A percentile compares a stretch with the other conserved stretches of the same genome.
phyloP scores from a whole-genome alignment of 1,140 invertebrate genomes.

The Bombyx mandarina region DNA sequence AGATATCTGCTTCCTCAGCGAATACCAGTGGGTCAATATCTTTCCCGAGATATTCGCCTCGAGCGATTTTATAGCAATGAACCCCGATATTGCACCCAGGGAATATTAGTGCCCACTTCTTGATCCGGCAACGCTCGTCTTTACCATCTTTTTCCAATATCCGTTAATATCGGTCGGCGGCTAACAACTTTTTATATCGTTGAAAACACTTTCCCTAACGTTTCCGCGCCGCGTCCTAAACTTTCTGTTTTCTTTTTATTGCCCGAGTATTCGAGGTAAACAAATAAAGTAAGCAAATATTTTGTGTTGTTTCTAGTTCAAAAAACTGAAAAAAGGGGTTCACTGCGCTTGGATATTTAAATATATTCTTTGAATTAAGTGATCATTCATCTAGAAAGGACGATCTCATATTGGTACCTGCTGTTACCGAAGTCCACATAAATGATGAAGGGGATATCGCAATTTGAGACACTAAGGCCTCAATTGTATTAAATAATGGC shows the following conservation, averaged over 20 bases:
- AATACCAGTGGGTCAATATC: constrained; percentile 51
- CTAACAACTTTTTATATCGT: constrained; percentile 37
- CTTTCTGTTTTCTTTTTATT: neutral
- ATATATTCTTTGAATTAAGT: no score
- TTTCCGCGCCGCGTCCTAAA: constrained; percentile 11
- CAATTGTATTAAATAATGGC: no score
- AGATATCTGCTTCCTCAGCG: constrained; percentile 40
- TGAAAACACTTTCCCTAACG: constrained; percentile 28
- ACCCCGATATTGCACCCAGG: constrained; percentile 43
- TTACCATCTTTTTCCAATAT: constrained; percentile 55
- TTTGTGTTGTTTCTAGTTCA: no score
- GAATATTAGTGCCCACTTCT: constrained; percentile 48
- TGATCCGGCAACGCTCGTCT: constrained; percentile 41
- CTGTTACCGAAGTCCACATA: no score
- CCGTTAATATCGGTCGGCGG: constrained; percentile 36
- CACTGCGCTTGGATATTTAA: no score
- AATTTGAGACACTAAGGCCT: no score
- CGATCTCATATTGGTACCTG: no score
- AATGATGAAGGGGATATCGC: no score
- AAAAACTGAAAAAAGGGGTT: no score
- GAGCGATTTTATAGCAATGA: constrained; percentile 41
- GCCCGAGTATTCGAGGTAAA: no score
- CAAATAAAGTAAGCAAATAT: no score
- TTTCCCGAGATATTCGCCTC: constrained; percentile 41
- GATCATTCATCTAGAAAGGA: no score